Evolutionary conservation across 1,140 invertebrate genomes (phyloP), one percentile per base, ranked within the genome.

Genomic region (Pseudomyrmex flavicornis): DNA sequence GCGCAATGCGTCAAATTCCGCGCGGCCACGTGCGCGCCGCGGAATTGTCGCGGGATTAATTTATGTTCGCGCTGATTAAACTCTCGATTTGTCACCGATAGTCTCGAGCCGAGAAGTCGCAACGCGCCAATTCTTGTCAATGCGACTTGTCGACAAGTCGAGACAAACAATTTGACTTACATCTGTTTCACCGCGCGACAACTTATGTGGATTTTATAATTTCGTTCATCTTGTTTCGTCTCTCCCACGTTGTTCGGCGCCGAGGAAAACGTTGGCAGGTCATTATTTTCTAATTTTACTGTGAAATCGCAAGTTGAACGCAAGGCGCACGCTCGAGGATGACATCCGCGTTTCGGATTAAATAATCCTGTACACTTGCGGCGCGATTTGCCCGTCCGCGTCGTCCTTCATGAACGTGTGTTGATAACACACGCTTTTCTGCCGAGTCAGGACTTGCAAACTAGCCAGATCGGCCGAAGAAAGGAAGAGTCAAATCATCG

Each of bases 21-120:
- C n/a, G 63, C n/a, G 63, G 35, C 35, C 59, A 59, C 69, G 62
- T 82, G 70, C 22, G 5, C 8, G 17, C 3, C 48, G 22, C 56
- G 26, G 26, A 12, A 74, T 61, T 75, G 46, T 46, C 50, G 13
- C 50, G 13, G 56, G 13, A n/a, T 66, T 72, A 50, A 86, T 83
- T 83, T 59, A 56, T 82, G 54, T 35, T 48, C 15, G 35, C 77
- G 58, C 44, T n/a, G 63, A 79, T 69, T 65, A 9, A 54, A 86
- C 76, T 86, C 84, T 86, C 84, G 59, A 86, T 86, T 83, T 72
- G 72, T 80, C 61, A 61, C 58, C 76, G 59, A 15, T 35, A 65
- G 56, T 15, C 20, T 17, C 17, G 44, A 35, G 13, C 22, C 9
- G 65, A 54, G 15, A 22, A 12, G n/a, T 26, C 22, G 26, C 58